Conservation (phyloP, 2,113 vertebrate species). For the Leptodactylus fuscus region DNA sequence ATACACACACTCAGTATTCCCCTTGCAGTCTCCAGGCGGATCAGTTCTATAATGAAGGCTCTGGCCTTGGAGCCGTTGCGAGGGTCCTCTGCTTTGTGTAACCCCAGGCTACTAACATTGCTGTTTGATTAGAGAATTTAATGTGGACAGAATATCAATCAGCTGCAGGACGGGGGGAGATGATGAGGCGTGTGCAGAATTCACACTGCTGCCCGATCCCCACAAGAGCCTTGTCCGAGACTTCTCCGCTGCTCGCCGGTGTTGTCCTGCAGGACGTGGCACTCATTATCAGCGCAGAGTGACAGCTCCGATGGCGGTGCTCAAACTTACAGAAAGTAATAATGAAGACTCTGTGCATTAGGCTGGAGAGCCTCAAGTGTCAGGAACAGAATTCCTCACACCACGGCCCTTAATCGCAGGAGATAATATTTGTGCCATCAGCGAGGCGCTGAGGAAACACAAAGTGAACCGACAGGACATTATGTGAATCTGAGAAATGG, state of each 20-base stretch:
- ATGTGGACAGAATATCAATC: constrained; percentile 32
- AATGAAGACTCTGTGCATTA: constrained; percentile 7
- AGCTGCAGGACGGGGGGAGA: not conserved
- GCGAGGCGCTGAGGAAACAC: not conserved
- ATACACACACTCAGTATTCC: no score
- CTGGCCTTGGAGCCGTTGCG: constrained; percentile 13
- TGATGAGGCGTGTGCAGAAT: not conserved
- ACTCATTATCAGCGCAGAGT: constrained; percentile 1
- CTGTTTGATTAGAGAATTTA: constrained; percentile 45
- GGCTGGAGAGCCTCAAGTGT: constrained; percentile 12
- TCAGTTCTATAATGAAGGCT: not conserved
- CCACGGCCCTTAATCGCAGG: constrained; percentile 16
- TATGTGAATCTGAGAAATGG: not conserved
- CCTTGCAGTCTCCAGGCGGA: no score
- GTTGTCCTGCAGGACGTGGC: not conserved
- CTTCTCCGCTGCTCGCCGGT: not conserved
- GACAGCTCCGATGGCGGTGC: constrained; percentile 1
- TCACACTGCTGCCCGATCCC: not conserved
- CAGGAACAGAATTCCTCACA: not conserved
- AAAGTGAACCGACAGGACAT: not conserved
- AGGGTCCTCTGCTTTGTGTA: constrained; percentile 20
- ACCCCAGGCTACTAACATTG: constrained; percentile 22
- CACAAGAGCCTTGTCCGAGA: not conserved
- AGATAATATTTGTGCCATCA: constrained; percentile 40
- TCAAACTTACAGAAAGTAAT: not conserved